Evolutionary conservation across 2,888 invertebrate genomes (phyloP), one percentile per base, ranked within the genome.

Genomic region (Junonia oenone): DNA sequence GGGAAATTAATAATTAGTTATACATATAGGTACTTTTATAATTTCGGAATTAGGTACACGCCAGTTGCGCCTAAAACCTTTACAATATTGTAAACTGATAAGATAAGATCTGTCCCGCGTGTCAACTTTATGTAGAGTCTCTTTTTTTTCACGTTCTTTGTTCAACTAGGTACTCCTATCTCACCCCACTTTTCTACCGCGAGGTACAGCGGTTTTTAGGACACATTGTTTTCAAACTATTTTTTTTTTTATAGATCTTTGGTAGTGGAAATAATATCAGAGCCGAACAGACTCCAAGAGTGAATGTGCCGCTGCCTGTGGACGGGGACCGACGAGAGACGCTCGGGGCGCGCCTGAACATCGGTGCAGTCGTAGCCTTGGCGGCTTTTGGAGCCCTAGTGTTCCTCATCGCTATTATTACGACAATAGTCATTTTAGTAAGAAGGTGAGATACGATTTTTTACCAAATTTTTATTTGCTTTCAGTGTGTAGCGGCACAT

Each of bases 341-440:
- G 15, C 79, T 92, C 63, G 92, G 93, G 19, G 95, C 96, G 1
- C 93, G 94, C 63, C 88, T 97, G 17, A 97, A 96, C 81, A 88
- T 96, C 55, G 96, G 96, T 51, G 96, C 97, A 5, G 95, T 97
- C 63, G 96, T 97, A 56, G 97, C 97, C 0, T 88, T 98, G 13
- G 97, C 96, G 1, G 96, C 96, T 6, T 97, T 97, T 76, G 97
- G 97, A n/a, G 96, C 95, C 6, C 95, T 98, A 68, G 96, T 97
- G 6, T 96, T 98, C 78, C 91, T 98, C 47, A 95, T 97, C 8
- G 97, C 97, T 22, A 94, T 97, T 62, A 94, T 97, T 65, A 97
- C 97, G 1, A 96, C 97, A 4, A 94, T 97, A 63, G 95, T 98
- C 58, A 95, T 97, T 58, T 91, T 98, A 65, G 94, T 97, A 51